Base-by-base conservation (phyloP, 2,888 invertebrate species). In the Hermaeophaga mercurialis region DNA sequence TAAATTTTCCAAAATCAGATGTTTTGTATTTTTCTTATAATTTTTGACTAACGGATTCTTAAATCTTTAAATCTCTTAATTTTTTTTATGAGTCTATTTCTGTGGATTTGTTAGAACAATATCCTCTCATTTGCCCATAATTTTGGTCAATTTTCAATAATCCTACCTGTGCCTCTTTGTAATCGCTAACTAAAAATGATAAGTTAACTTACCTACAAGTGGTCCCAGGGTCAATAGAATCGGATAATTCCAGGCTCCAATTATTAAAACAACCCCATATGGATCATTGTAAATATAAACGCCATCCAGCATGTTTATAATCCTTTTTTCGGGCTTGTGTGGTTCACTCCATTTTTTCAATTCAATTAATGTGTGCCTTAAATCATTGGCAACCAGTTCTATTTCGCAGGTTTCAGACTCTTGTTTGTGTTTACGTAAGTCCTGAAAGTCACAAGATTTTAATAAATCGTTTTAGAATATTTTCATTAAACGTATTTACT, bases 161-260 rank as follows among this genome's bases (percentile, higher is more conserved):
- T n/a, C n/a, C n/a, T n/a, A n/a, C n/a, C n/a, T n/a, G n/a, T n/a
- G n/a, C n/a, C n/a, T n/a, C n/a, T n/a, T n/a, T n/a, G n/a, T n/a
- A n/a, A n/a, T n/a, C n/a, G n/a, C n/a, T n/a, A n/a, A n/a, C n/a
- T n/a, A n/a, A n/a, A n/a, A n/a, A n/a, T n/a, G n/a, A n/a, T n/a
- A n/a, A n/a, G n/a, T 22, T 22, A 45, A 66, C 69, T 64, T 61
- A 73, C 94, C 91, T 2, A 88, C 80, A 67, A 94, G 77, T 0
- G 96, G 96, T 58, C 88, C 80, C 18, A 96, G 72, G 1, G 88
- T 79, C 54, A 97, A 80, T 68, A 94, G 90, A 24, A 97, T 75
- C 0, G 98, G 98, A 80, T 97, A 98, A 81, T 99, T 99, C 98
- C 98, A 99, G 0, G 97, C 91, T 0, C 96, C 94, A 61, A 94